A percentile compares a stretch with the other conserved stretches of the same genome.
These are phyloP conservation scores for Xyliphius kryptos DNA, from an alignment of 2,113 vertebrate genomes.

Conservation along the genomic window DNA sequence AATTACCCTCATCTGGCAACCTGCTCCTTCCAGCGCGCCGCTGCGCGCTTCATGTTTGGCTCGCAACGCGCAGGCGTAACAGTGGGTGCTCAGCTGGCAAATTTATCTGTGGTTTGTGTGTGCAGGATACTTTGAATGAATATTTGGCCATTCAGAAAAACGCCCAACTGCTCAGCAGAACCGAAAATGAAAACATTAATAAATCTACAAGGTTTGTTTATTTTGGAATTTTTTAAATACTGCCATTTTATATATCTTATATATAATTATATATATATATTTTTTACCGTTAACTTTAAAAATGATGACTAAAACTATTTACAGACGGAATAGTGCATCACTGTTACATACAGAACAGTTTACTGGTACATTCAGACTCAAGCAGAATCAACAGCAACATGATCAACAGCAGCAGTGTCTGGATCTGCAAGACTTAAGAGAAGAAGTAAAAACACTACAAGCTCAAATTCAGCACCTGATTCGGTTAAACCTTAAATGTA, in stretches of 20 bases:
- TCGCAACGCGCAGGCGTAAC: too few species aligned
- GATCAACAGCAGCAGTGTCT: slow-evolving; percentile 42
- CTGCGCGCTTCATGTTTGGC: too few species aligned
- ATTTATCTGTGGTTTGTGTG: background rate
- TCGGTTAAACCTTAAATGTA: slow-evolving; percentile 28
- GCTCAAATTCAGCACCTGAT: slow-evolving; percentile 47
- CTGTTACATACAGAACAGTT: slow-evolving; percentile 13
- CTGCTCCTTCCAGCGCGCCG: too few species aligned
- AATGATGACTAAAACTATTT: background rate
- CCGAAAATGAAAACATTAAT: slow-evolving; percentile 4
- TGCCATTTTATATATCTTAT: too few species aligned
- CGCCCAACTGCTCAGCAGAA: background rate
- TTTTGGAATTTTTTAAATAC: background rate
- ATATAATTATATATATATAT: too few species aligned
- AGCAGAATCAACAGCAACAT: slow-evolving; percentile 39
- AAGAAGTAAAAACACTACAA: slow-evolving; percentile 49
- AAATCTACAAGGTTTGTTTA: slow-evolving; percentile 25
- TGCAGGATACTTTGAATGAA: slow-evolving; percentile 54
- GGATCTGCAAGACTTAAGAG: slow-evolving; percentile 43
- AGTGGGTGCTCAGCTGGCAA: background rate
- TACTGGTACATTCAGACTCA: slow-evolving; percentile 20
- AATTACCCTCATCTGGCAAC: too few species aligned
- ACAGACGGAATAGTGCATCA: slow-evolving; percentile 10
- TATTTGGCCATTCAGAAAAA: slow-evolving; percentile 49
- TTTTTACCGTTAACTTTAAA: too few species aligned